Evolutionary conservation across 2,113 vertebrate genomes (phyloP), one percentile per base, ranked within the genome.

Genomic region (Carollia perspicillata): DNA sequence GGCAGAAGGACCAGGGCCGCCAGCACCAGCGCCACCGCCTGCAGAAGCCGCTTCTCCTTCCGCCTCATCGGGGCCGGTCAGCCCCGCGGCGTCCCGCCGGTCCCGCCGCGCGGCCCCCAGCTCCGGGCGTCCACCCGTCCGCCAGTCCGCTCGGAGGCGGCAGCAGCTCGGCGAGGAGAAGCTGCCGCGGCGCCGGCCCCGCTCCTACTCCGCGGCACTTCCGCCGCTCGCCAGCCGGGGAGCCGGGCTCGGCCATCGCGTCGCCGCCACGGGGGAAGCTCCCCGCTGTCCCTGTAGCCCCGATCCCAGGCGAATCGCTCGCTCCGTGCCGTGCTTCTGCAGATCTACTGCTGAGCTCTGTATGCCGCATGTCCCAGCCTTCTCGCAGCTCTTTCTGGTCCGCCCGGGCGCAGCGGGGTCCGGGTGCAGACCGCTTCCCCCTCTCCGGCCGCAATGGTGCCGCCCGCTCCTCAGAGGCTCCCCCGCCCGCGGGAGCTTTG

Each of bases 41-140:
- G 99, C 98, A 99, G 98, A 95, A 99, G 96, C 98, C 99, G 97
- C 98, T 99, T 99, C 98, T 99, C 98, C 96, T 99, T 99, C 97
- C 99, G 99, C 98, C 99, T 98, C 99, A 99, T 99, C 90, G 98
- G 98, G 97, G 96, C 97, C 91, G 77, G 90, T 84, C 78, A 90
- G 95, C 95, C 91, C 90, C 90, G 94, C 96, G 63, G 92, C 89
- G 93, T 78, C 92, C 90, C 78, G 66, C 96, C 97, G 95, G 94
- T 91, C 58, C 89, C 95, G 51, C 96, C 80, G 35, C 84, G 90
- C 94, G 23, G 72, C 87, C 92, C 97, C 78, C 94, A 95, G 98
- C 97, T 97, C 97, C 92, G 63, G 81, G 84, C 93, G 94, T 74
- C 94, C 97, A 94, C 95, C 95, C 78, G 92, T 42, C 93, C 96